These are phyloP conservation scores for Maccullochella peelii DNA, from an alignment of 2,113 vertebrate species.

Conservation along the genomic window DNA sequence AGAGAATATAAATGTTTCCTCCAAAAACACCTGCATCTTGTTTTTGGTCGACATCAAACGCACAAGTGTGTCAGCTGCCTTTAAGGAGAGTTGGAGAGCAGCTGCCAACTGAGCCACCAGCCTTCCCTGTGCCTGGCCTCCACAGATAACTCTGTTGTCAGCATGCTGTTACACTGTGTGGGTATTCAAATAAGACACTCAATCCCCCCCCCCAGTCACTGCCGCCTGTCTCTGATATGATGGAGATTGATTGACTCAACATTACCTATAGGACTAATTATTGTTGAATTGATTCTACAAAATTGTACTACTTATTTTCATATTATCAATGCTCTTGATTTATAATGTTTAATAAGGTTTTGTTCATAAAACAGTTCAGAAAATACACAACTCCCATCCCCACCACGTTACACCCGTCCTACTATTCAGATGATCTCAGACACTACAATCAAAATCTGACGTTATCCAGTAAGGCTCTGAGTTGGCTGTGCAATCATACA, in stretches of 20 bases:
- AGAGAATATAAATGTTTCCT: slow-evolving; percentile 6
- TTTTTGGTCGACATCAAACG: slow-evolving; percentile 48
- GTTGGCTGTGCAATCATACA: too few relatives aligned
- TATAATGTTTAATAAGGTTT: neutral
- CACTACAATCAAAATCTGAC: too few relatives aligned
- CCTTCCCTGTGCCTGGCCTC: slow-evolving; percentile 45
- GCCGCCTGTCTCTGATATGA: neutral
- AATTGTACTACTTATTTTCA: neutral
- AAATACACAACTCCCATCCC: neutral
- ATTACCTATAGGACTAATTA: neutral
- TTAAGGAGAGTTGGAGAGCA: slow-evolving; percentile 32
- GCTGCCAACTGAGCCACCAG: slow-evolving; percentile 45
- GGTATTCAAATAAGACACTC: neutral
- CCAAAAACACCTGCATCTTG: slow-evolving; percentile 36
- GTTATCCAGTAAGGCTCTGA: too few relatives aligned
- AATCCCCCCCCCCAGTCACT: neutral
- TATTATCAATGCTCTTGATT: neutral
- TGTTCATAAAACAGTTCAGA: neutral
- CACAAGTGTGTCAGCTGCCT: slow-evolving; percentile 13
- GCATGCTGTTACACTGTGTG: neutral
- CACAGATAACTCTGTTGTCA: slow-evolving; percentile 50
- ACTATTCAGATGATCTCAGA: neutral
- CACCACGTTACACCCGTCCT: neutral
- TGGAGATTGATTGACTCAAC: neutral
- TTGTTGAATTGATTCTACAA: neutral